These are phyloP conservation scores for Leucophenga montana DNA, from an alignment of 2,888 invertebrate genomes.

Conservation along the genomic window DNA sequence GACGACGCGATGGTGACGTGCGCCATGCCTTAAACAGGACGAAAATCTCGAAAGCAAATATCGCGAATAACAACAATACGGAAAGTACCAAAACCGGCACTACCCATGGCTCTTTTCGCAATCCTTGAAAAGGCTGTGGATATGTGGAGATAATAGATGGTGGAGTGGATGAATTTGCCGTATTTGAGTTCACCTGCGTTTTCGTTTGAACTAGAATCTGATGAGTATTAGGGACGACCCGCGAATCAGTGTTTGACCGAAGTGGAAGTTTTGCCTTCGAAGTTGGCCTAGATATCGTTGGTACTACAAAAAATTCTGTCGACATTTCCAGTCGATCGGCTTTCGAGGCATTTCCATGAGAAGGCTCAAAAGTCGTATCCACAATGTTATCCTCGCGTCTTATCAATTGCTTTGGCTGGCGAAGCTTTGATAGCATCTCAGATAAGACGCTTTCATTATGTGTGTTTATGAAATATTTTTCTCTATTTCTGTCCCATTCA, in stretches of 20 bases:
- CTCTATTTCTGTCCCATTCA: too few relatives aligned
- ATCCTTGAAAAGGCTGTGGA: constrained; percentile 69
- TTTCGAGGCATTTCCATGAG: constrained; percentile 62
- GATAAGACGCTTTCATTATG: too few relatives aligned
- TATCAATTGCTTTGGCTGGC: constrained; percentile 58
- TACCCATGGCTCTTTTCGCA: constrained; percentile 90
- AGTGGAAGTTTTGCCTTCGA: constrained; percentile 53
- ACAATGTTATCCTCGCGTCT: constrained; percentile 63
- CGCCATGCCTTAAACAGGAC: constrained; percentile 89
- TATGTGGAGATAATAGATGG: constrained; percentile 69
- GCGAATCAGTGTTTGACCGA: constrained; percentile 12
- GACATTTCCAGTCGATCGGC: constrained; percentile 81
- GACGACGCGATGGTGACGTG: constrained; percentile 87
- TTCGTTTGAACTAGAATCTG: neutral
- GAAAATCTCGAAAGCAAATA: constrained; percentile 90
- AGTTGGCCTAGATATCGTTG: constrained; percentile 74
- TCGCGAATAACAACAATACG: constrained; percentile 86
- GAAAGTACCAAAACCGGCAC: constrained; percentile 90
- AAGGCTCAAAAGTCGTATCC: constrained; percentile 41
- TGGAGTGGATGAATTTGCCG: constrained; percentile 52
- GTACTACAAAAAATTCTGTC: constrained; percentile 88
- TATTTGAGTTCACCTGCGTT: neutral
- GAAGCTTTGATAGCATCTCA: constrained; percentile 24
- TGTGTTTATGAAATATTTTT: too few relatives aligned
- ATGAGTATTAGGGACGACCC: constrained; percentile 32